Evolutionary conservation across 1,140 invertebrate genomes (phyloP).

Genomic region (Musca domestica): DNA sequence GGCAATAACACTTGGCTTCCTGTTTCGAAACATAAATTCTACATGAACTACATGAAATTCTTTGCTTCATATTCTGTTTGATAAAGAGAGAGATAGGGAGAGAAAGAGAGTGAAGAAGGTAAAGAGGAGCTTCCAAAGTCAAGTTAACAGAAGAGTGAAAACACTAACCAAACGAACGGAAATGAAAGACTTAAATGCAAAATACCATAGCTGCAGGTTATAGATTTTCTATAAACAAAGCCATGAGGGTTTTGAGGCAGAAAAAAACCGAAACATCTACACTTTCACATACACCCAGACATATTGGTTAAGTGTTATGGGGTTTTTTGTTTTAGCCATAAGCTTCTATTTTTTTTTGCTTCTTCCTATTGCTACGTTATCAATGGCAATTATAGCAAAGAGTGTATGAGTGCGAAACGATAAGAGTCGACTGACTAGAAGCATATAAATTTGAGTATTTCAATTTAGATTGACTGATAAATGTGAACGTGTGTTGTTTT

Average conservation of each 20-base stretch:
- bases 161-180: conserved; percentile 2
- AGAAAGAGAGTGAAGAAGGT: background rate
- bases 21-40: too few relatives aligned
- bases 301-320: background rate
- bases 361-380: background rate
- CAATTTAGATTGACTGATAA: too few relatives aligned
- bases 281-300: background rate
- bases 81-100: background rate
- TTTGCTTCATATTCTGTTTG: too few relatives aligned
- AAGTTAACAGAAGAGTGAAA: background rate
- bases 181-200: background rate
- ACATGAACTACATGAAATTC: too few relatives aligned
- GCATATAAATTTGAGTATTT: too few relatives aligned
- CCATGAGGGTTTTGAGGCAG: background rate
- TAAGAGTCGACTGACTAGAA: too few relatives aligned
- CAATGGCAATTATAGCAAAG: background rate
- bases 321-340: background rate
- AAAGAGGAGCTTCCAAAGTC: background rate
- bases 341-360: background rate
- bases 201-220: conserved; percentile 13
- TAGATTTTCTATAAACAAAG: conserved; percentile 14
- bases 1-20: too few relatives aligned
- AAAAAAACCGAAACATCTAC: background rate
- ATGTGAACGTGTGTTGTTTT: too few relatives aligned
- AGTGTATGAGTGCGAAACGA: too few relatives aligned